These are phyloP conservation scores for Stichopus horrens DNA, from an alignment of 53 echinoderm and acorn worm genomes.

Conservation along the genomic window DNA sequence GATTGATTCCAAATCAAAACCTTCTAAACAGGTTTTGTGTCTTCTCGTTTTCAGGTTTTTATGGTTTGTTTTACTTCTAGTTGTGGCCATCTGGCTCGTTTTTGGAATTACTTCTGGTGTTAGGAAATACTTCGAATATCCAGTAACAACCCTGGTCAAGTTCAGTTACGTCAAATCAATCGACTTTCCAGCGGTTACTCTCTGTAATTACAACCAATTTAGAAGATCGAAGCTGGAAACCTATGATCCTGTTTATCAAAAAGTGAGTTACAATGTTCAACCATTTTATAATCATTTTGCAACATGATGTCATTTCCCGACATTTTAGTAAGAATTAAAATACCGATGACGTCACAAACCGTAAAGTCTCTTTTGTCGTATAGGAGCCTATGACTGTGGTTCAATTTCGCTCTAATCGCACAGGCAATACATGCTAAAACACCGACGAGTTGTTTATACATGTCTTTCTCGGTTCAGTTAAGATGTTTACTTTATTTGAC, in stretches of 20 bases:
- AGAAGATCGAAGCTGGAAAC: slow-evolving; percentile 28
- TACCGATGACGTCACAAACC: no score
- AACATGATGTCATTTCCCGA: no score
- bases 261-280: background rate
- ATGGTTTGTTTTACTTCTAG: slow-evolving; percentile 45
- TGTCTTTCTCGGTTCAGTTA: no score
- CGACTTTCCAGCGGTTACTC: slow-evolving; percentile 69
- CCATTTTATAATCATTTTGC: no score
- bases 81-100: slow-evolving; percentile 21
- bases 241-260: slow-evolving; percentile 3
- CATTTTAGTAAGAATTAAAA: no score
- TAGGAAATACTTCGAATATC: slow-evolving; percentile 44
- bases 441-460: no score
- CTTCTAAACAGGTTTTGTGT: background rate
- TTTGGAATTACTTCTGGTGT: background rate
- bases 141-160: slow-evolving; percentile 50
- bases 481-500: no score
- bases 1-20: no score
- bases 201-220: slow-evolving; percentile 78
- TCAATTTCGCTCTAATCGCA: no score
- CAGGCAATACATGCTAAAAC: no score
- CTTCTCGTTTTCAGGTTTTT: slow-evolving; percentile 36
- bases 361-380: no score
- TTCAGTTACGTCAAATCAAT: slow-evolving; percentile 52
- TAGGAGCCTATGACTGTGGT: no score